Base-by-base conservation (phyloP, 2,113 vertebrate genomes). In the Guaruba guarouba region DNA sequence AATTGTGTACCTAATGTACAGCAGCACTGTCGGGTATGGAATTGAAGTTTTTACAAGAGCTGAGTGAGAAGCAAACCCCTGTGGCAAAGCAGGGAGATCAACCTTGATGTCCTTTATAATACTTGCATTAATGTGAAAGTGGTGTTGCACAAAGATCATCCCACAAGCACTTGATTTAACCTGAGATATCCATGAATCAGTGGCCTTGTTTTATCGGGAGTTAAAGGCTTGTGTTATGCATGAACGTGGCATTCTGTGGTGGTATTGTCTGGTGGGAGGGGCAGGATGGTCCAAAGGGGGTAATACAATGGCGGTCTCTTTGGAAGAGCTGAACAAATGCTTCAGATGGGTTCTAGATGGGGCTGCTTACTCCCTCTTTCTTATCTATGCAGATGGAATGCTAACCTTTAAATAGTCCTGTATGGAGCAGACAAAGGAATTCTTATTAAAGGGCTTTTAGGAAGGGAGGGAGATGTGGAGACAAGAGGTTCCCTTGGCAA, bases 161-260 rank as follows among this genome's bases (percentile, higher is more conserved):
- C 33, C 31, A 4, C 23, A 28, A 25, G 39, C 22, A 3, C 41
- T 51, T 62, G 8, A 10, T 84, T 49, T 91, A 19, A 23, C 37
- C 39, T 23, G 1, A 43, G 61, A 44, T 29, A 11, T 2, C 10
- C 2, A 0, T 27, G 44, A 33, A 20, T 57, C 20, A 19, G 4
- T 46, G 76, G 49, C 48, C 49, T 76, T n/a, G 63, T n/a, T 86
- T 63, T 52, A 12, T 28, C 17, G 18, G 29, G 31, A 12, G 48
- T 43, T 57, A 19, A 44, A 51, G 57, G 11, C 20, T 52, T 23
- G 8, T 17, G 46, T 54, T 28, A 10, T 1, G 3, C 12, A 0
- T 17, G 46, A 13, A 48, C 2, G 0, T 35, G 17, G 61, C 17
- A 1, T 51, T 75, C 4, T 8, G 3, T 14, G 37, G 7, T 37